Base-by-base conservation (phyloP, 2,113 vertebrate genomes). In the Zosterops lateralis region DNA sequence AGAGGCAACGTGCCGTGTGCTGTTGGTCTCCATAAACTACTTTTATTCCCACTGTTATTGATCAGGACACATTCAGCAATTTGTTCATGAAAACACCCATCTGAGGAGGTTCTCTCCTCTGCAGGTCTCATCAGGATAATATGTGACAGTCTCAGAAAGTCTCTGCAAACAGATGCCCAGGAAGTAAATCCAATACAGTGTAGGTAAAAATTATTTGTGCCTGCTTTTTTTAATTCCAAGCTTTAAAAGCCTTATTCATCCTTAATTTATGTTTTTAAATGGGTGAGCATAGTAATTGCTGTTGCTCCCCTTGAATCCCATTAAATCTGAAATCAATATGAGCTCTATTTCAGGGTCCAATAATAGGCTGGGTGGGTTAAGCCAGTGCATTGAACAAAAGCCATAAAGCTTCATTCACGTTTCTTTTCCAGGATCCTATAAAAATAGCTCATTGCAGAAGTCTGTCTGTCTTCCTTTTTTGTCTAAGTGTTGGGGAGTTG, bases 211-310 rank as follows among this genome's bases (percentile, higher is more conserved):
- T 71, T 4, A 92, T 94, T 92, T 95, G 77, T 42, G 57, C 47
- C 48, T 1, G 4, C 32, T 90, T 80, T 78, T 93, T 95, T 77
- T 81, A 95, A 95, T 92, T 88, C 47, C 38, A 71, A 89, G 47
- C 53, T 94, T 84, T 87, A 74, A 93, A 87, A 96, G 68, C 72
- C 72, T 91, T 90, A 95, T 95, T 94, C 58, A 77, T 40, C 72
- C 86, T 92, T 95, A 96, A 92, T 97, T 94, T 93, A 94, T 85
- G 61, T 84, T 96, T 93, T 94, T 86, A 94, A 95, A 95, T 86
- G 80, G 75, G 83, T 85, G 79, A 96, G 89, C 80, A 76, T 29
- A 78, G 71, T 94, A 93, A 95, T 79, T 95, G 93, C 72, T 89
- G 89, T 77, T 87, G 56, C 40, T 93, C 56, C 51, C 45, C 57